These are phyloP conservation scores for Drosophila dunni DNA, from an alignment of 1,140 invertebrate genomes.

Conservation along the genomic window DNA sequence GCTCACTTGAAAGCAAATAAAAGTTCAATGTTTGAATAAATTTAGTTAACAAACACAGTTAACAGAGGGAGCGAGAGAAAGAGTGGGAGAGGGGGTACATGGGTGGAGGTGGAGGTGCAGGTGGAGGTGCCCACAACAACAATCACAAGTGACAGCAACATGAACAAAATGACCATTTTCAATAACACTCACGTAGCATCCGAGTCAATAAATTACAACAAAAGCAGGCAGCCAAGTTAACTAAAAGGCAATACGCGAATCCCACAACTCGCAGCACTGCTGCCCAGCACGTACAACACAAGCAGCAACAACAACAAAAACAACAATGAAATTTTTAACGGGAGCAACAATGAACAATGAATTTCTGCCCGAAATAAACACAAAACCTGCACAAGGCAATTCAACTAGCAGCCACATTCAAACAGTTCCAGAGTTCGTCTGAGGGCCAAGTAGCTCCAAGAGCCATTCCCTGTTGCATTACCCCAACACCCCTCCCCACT, in stretches of 20 bases:
- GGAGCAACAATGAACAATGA: slow-evolving; percentile 52
- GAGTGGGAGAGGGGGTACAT: slow-evolving; percentile 11
- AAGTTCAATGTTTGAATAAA: slow-evolving; percentile 83
- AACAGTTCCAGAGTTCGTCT: neutral
- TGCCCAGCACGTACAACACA: slow-evolving; percentile 61
- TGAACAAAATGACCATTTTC: slow-evolving; percentile 76
- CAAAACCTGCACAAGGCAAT: slow-evolving; percentile 46
- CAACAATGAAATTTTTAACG: slow-evolving; percentile 43
- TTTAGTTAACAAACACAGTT: slow-evolving; percentile 52
- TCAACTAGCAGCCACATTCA: slow-evolving; percentile 5
- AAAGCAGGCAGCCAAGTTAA: slow-evolving; percentile 24
- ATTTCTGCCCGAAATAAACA: slow-evolving; percentile 20
- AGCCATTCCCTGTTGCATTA: neutral
- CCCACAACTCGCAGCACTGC: slow-evolving; percentile 46
- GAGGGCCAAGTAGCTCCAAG: neutral
- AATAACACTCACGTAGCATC: slow-evolving; percentile 82
- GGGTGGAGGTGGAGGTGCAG: slow-evolving; percentile 34
- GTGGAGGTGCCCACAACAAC: slow-evolving; percentile 43
- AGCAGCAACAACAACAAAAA: slow-evolving; percentile 48
- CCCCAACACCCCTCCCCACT: neutral
- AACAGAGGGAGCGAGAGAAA: neutral
- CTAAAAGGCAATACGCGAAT: slow-evolving; percentile 29
- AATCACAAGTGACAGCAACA: slow-evolving; percentile 38
- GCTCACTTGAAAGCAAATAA: slow-evolving; percentile 67
- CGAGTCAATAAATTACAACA: slow-evolving; percentile 79